Conservation (phyloP, 2,888 invertebrate species). For the Drosophila austrosaltans region DNA sequence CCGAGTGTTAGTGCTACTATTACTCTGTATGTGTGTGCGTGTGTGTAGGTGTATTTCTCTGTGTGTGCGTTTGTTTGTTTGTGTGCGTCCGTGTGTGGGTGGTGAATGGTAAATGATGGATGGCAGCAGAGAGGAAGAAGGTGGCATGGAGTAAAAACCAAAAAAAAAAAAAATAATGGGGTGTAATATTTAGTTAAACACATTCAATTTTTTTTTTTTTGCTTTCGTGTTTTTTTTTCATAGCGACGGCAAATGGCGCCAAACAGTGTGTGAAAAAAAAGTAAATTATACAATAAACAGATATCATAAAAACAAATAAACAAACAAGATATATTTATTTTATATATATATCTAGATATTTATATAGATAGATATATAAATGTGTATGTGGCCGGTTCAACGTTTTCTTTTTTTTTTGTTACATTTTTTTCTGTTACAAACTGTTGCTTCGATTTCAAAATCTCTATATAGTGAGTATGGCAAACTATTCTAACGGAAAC, state of each 20-base stretch:
- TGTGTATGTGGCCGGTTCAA: neutral
- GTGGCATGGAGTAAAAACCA: conserved; percentile 10
- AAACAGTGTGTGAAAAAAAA: conserved; percentile 1
- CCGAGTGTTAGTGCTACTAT: conserved; percentile 14
- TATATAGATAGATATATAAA: neutral
- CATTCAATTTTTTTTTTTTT: neutral
- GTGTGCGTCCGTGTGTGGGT: conserved; percentile 23
- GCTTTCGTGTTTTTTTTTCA: neutral
- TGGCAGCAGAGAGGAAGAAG: neutral
- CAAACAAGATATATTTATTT: neutral
- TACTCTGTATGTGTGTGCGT: conserved; percentile 3
- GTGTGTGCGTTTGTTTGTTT: conserved; percentile 8
- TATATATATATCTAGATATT: neutral
- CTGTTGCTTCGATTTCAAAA: conserved; percentile 5
- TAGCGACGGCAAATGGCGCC: conserved; percentile 12
- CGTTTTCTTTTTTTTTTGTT: neutral
- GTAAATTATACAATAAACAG: conserved; percentile 2
- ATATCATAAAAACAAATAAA: neutral
- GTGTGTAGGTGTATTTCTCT: neutral
- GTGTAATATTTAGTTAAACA: conserved; percentile 5
- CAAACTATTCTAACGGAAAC: too few species aligned
- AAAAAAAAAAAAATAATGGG: conserved; percentile 3
- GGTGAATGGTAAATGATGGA: conserved; percentile 6
- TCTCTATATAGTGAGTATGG: too few species aligned
- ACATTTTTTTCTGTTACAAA: conserved; percentile 1